A percentile compares a stretch with the other conserved stretches of the same genome.
These are phyloP conservation scores for Hemibagrus guttatus DNA, from an alignment of 2,797 vertebrate species.

Conservation along the genomic window DNA sequence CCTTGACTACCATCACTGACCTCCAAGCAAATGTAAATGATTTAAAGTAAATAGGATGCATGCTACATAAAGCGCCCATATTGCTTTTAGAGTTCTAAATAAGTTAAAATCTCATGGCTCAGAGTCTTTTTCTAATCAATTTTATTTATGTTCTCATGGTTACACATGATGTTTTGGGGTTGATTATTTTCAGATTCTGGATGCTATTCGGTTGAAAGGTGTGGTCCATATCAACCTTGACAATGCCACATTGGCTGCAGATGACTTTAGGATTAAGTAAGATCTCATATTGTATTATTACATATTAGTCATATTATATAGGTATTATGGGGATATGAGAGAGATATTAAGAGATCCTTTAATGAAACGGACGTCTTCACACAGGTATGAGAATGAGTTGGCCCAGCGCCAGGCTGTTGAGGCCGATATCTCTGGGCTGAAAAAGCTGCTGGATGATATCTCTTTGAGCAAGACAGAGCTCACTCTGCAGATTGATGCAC, in stretches of 20 bases:
- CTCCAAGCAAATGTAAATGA: conserved; percentile 79
- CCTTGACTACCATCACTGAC: conserved; percentile 75
- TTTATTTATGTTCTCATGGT: neutral
- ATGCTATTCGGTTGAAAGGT: conserved; percentile 69
- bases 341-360: neutral
- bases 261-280: conserved; percentile 86
- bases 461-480: conserved; percentile 79
- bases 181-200: conserved; percentile 71
- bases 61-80: neutral
- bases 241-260: conserved; percentile 81
- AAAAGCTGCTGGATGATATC: conserved; percentile 82
- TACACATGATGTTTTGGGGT: neutral
- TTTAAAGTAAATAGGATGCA: neutral
- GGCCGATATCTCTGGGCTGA: conserved; percentile 82
- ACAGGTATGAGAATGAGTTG: conserved; percentile 65
- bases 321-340: neutral
- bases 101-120: neutral
- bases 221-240: conserved; percentile 77
- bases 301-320: too few species aligned
- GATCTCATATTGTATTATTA: conserved; percentile 40
- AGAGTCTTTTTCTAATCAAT: neutral
- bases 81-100: neutral
- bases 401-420: conserved; percentile 76
- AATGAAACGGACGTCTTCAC: neutral
- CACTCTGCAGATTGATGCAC: conserved; percentile 83